A percentile compares a stretch with the other conserved stretches of the same genome.
These are phyloP conservation scores for Erynnis tages DNA, from an alignment of 2,888 invertebrate genomes.

Conservation along the genomic window DNA sequence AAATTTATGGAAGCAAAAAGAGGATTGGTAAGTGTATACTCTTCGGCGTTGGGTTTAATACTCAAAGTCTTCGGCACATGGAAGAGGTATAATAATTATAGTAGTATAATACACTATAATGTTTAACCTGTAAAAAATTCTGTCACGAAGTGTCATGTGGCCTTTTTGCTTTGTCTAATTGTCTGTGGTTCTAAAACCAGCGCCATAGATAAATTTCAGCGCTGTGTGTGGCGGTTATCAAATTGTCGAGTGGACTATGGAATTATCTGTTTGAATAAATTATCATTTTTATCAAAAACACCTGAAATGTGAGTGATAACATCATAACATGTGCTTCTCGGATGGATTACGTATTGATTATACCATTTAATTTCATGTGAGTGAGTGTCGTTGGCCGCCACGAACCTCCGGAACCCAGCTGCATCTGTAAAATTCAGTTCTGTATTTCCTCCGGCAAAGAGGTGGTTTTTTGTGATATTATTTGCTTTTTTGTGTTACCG, in stretches of 20 bases:
- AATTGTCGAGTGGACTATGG: constrained; percentile 45
- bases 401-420: constrained; percentile 35
- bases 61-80: too few species aligned
- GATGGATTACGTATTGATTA: constrained; percentile 9
- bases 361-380: constrained; percentile 20
- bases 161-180: neutral
- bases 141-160: too few species aligned
- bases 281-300: constrained; percentile 66
- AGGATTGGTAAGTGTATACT: too few species aligned
- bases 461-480: constrained; percentile 43
- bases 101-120: too few species aligned
- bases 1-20: too few species aligned
- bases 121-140: too few species aligned
- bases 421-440: constrained; percentile 37
- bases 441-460: constrained; percentile 47
- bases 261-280: constrained; percentile 43
- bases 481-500: constrained; percentile 20
- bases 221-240: too few species aligned
- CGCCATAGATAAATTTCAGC: too few species aligned
- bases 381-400: constrained; percentile 37
- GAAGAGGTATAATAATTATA: too few species aligned
- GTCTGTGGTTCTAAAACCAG: neutral
- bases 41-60: too few species aligned
- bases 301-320: constrained; percentile 68
- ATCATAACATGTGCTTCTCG: constrained; percentile 61